phyloP scores from a whole-genome alignment of 2,797 vertebrate species.

The Tapirus indicus region DNA sequence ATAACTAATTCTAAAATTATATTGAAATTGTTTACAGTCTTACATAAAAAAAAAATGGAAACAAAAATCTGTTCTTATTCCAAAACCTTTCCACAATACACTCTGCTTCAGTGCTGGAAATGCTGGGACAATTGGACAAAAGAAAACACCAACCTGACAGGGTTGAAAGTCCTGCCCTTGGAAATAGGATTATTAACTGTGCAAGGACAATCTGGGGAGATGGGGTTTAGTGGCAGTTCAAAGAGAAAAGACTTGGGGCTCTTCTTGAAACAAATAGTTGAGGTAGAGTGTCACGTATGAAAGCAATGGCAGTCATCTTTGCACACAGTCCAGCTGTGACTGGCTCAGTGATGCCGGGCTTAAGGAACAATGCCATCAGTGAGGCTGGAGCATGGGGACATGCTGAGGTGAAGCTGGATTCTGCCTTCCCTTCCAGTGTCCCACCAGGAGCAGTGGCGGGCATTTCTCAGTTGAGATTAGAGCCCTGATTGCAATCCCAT shows the following conservation, averaged over 20 bases:
- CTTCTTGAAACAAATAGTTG: not conserved
- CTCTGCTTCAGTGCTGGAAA: not conserved
- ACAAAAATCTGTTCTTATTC: not conserved
- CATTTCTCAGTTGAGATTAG: not conserved
- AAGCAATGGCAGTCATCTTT: not conserved
- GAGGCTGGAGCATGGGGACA: not conserved
- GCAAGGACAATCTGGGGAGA: not conserved
- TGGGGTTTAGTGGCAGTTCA: not conserved
- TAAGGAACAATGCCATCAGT: not conserved
- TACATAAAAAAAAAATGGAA: not conserved
- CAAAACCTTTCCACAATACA: not conserved
- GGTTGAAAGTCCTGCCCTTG: not conserved
- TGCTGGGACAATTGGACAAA: not conserved
- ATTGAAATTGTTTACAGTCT: not conserved
- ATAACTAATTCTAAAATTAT: slow-evolving; percentile 10
- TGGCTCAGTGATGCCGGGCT: not conserved
- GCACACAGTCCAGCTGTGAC: not conserved
- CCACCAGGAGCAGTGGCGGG: not conserved
- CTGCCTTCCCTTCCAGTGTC: not conserved
- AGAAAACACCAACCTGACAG: not conserved
- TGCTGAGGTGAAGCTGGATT: not conserved
- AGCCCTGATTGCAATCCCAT: not conserved
- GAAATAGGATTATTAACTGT: not conserved
- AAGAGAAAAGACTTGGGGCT: not conserved
- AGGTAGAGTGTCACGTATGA: not conserved